Evolutionary conservation across 2,888 invertebrate species (phyloP).

Genomic region (Meteorus cinctellus): DNA sequence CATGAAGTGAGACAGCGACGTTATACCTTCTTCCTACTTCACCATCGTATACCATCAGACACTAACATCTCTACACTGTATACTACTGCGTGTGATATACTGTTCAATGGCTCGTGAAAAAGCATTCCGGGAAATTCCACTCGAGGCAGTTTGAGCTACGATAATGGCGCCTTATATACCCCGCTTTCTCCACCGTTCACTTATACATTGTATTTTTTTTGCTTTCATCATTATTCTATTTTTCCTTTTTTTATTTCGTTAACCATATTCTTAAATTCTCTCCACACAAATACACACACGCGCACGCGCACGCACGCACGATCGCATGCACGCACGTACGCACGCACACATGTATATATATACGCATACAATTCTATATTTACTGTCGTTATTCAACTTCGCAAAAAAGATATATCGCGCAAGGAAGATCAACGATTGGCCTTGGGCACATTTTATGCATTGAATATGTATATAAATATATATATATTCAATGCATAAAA

Average conservation of each 20-base stretch:
- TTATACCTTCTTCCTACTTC: background rate
- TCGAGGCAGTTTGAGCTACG: slow-evolving; percentile 58
- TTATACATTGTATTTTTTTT: slow-evolving; percentile 29
- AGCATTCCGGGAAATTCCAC: slow-evolving; percentile 57
- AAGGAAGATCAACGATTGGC: background rate
- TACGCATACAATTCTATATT: no score
- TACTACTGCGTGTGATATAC: slow-evolving; percentile 40
- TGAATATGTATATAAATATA: background rate
- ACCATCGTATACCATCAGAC: background rate
- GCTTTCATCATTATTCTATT: slow-evolving; percentile 2
- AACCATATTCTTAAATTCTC: background rate
- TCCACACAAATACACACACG: background rate
- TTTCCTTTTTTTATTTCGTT: slow-evolving; percentile 23
- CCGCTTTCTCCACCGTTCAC: slow-evolving; percentile 12
- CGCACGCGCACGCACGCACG: background rate
- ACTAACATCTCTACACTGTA: background rate
- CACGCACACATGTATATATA: no score
- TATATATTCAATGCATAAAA: background rate
- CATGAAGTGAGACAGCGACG: background rate
- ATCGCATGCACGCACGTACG: no score
- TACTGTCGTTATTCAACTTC: no score
- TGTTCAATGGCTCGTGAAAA: slow-evolving; percentile 63
- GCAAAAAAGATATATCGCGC: slow-evolving; percentile 17
- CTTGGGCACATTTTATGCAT: slow-evolving; percentile 13
- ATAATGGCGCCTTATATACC: slow-evolving; percentile 51